Conservation (phyloP, 2,113 vertebrate species). For the Calidris pygmaea region DNA sequence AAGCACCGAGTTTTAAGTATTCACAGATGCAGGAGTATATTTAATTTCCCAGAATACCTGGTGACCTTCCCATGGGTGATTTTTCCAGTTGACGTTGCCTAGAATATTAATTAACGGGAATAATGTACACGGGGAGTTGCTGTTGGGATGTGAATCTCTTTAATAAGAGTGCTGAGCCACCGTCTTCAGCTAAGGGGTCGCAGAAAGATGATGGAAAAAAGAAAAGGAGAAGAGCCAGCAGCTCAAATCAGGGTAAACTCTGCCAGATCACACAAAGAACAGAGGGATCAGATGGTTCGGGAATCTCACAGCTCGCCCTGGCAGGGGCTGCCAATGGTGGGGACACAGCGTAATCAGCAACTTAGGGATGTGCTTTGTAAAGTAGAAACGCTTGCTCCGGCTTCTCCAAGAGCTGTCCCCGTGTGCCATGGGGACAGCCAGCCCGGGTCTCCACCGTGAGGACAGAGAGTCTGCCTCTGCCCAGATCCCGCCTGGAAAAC, state of each 20-base stretch:
- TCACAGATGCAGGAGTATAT: background rate
- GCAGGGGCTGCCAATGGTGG: background rate
- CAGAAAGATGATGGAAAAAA: background rate
- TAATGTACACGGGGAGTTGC: background rate
- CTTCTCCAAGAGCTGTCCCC: background rate
- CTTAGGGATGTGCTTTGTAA: background rate
- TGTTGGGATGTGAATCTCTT: background rate
- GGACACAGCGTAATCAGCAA: background rate
- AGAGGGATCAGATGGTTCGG: background rate
- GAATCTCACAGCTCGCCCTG: background rate
- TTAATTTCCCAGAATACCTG: background rate
- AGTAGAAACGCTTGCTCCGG: background rate
- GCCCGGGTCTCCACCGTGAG: rapidly evolving
- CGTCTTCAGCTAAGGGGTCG: background rate
- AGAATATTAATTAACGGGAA: constrained; percentile 12
- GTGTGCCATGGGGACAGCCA: rapidly evolving
- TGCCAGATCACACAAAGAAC: background rate
- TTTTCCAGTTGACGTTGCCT: background rate
- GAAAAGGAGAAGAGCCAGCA: background rate
- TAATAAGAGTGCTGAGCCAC: background rate
- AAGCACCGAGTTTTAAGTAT: background rate
- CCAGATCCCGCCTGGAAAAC: rapidly evolving
- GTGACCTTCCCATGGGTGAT: constrained; percentile 18
- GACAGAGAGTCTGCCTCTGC: background rate
- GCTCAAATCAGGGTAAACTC: background rate